Evolutionary conservation across 2,113 vertebrate genomes (phyloP), one percentile per base, ranked within the genome.

Genomic region (Orycteropus afer): DNA sequence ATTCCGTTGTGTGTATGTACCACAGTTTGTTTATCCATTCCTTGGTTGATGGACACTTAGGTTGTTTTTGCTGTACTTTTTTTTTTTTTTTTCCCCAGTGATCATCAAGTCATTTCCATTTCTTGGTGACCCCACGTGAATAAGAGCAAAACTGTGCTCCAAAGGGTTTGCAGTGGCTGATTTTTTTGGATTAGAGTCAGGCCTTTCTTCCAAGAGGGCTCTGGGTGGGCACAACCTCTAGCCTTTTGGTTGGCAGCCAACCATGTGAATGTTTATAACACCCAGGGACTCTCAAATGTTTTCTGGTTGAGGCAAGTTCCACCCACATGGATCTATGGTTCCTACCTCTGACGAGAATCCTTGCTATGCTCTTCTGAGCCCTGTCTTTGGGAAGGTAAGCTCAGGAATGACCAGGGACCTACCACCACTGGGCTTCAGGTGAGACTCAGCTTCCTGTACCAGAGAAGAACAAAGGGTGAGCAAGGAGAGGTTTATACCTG

Each of bases 261-360:
- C 6, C 2, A 10, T 40, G 7, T 11, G 6, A 42, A 40, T 71
- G 37, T 23, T 37, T 71, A 18, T 40, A 20, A n/a, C 37, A 71
- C 7, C 7, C 22, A 37, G 22, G 37, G 69, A 40, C 69, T 37
- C 69, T 37, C n/a, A 37, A n/a, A 77, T 3, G 83, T 73, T 13
- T 29, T 22, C 5, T 0, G 23, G 20, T 6, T 23, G 69, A 69
- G 34, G 17, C 47, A 25, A 11, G 3, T 2, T 22, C 17, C 0
- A 11, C n/a, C 91, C 17, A 49, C 34, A 69, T 69, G 34, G 29
- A 10, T n/a, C 17, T 8, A 1, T 25, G 78, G 40, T 40, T 53
- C 10, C 40, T 3, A 0, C 17, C 73, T 59, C 34, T 32, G 42
- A 49, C 61, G 55, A 65, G 78, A 55, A 45, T 83, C 49, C n/a